phyloP scores from a whole-genome alignment of 2,888 invertebrate species.

The Boloria selene region DNA sequence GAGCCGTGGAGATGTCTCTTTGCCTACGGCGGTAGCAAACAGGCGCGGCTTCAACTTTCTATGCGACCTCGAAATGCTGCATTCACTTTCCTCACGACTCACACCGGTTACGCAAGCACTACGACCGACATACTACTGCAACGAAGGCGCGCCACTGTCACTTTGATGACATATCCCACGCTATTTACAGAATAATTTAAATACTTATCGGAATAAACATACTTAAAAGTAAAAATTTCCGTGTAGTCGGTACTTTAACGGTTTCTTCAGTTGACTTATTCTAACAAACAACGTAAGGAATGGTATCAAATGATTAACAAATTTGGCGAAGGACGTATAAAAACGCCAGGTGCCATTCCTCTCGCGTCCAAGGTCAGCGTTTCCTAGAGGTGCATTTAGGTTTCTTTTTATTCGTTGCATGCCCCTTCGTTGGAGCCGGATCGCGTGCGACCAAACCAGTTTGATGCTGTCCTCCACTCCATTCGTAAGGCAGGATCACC shows the following conservation, averaged over 20 bases:
- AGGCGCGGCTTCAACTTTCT: conserved; percentile 74
- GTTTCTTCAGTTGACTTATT: conserved; percentile 4
- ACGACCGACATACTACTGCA: conserved; percentile 71
- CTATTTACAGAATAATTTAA: conserved; percentile 14
- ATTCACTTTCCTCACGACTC: conserved; percentile 79
- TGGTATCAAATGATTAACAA: conserved; percentile 71
- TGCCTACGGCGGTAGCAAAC: conserved; percentile 51
- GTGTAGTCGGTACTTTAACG: conserved; percentile 3
- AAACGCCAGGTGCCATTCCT: conserved; percentile 80
- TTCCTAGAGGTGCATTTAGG: conserved; percentile 82
- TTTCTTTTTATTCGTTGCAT: conserved; percentile 80
- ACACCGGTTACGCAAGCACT: conserved; percentile 78
- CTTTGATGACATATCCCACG: conserved; percentile 41
- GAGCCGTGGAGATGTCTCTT: conserved; percentile 47
- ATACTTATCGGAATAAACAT: neutral
- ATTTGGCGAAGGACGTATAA: conserved; percentile 76
- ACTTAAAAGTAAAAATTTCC: conserved; percentile 17
- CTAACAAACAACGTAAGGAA: conserved; percentile 40
- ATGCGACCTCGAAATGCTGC: conserved; percentile 80
- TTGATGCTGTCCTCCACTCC: conserved; percentile 69
- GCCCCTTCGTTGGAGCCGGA: conserved; percentile 70
- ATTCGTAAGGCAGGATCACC: conserved; percentile 64
- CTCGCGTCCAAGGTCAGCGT: conserved; percentile 78
- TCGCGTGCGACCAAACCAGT: conserved; percentile 80
- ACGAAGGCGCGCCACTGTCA: conserved; percentile 50